phyloP scores from a whole-genome alignment of 37 sponge, comb jelly and placozoan species.

The Agelas oroides region DNA sequence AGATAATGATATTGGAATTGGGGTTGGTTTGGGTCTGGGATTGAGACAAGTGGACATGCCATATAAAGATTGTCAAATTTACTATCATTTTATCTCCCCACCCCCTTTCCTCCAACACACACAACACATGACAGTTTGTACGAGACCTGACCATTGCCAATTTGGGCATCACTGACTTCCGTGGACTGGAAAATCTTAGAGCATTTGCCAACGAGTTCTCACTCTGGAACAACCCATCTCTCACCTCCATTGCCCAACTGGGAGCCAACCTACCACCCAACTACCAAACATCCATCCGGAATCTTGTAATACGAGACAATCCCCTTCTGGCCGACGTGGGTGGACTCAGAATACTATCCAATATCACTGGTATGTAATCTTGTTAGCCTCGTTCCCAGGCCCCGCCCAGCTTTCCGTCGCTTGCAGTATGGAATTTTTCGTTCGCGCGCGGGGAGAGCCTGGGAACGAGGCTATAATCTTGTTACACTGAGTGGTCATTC shows the following conservation, averaged over 20 bases:
- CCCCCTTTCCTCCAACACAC: too few relatives aligned
- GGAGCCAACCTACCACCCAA: slow-evolving; percentile 55
- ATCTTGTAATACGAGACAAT: slow-evolving; percentile 40
- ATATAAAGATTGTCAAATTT: too few relatives aligned
- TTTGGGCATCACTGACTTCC: slow-evolving; percentile 29
- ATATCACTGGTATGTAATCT: slow-evolving; percentile 30
- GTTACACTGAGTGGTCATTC: too few relatives aligned
- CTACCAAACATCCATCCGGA: slow-evolving; percentile 11
- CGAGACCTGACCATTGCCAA: slow-evolving; percentile 24
- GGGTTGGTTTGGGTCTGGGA: too few relatives aligned
- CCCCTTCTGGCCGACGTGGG: slow-evolving; percentile 37
- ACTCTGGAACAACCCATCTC: slow-evolving; percentile 21
- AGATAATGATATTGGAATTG: too few relatives aligned
- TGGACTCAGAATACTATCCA: slow-evolving; percentile 43
- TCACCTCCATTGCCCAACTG: slow-evolving; percentile 48
- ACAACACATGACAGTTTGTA: slow-evolving; percentile 28
- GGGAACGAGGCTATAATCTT: too few relatives aligned
- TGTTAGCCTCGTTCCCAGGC: too few relatives aligned
- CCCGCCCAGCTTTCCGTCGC: too few relatives aligned
- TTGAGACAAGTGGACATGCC: too few relatives aligned
- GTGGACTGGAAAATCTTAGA: slow-evolving; percentile 71
- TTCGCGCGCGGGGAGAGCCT: too few relatives aligned
- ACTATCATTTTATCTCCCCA: too few relatives aligned
- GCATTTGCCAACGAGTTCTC: slow-evolving; percentile 42
- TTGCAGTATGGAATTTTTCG: too few relatives aligned